Percentiles rank a stretch among this genome's conserved stretches.
phyloP scores from a whole-genome alignment of 1,140 invertebrate genomes.

The Monochamus saltuarius region DNA sequence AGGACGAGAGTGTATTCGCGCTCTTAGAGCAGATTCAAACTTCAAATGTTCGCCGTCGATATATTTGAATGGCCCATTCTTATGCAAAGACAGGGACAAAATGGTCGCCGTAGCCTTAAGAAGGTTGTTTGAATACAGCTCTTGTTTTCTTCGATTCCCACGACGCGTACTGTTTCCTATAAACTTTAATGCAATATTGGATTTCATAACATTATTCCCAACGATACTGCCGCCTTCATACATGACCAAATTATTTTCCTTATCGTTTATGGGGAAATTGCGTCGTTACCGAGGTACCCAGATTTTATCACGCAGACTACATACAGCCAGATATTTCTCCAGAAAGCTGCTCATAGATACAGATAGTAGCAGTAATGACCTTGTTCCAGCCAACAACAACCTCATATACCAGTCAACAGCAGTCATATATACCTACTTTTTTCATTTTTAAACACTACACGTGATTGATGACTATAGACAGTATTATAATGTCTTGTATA shows the following conservation, averaged over 20 bases:
- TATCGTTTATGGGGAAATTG: not conserved
- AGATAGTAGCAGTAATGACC: too few species aligned
- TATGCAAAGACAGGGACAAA: constrained; percentile 45
- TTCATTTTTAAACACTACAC: too few species aligned
- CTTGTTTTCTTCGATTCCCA: constrained; percentile 37
- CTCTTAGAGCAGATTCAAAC: constrained; percentile 32
- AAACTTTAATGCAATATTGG: constrained; percentile 38
- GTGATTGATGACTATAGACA: too few species aligned
- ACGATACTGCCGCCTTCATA: not conserved
- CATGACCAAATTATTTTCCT: not conserved
- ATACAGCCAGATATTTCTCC: too few species aligned
- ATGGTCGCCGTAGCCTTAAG: constrained; percentile 37
- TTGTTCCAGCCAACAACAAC: too few species aligned
- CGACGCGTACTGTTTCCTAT: constrained; percentile 26
- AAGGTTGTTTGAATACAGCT: constrained; percentile 40
- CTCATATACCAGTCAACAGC: too few species aligned
- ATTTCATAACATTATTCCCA: constrained; percentile 26
- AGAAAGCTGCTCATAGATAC: too few species aligned
- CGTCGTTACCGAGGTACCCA: not conserved
- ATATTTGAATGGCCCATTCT: constrained; percentile 41
- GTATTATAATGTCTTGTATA: too few species aligned
- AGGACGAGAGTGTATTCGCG: too few species aligned
- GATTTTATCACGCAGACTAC: too few species aligned
- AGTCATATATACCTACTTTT: too few species aligned
- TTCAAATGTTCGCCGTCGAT: constrained; percentile 36